Percentiles rank a stretch among this genome's conserved stretches.
Evolutionary conservation across 2,888 invertebrate genomes (phyloP).

Genomic region (Phragmatobia fuliginosa): DNA sequence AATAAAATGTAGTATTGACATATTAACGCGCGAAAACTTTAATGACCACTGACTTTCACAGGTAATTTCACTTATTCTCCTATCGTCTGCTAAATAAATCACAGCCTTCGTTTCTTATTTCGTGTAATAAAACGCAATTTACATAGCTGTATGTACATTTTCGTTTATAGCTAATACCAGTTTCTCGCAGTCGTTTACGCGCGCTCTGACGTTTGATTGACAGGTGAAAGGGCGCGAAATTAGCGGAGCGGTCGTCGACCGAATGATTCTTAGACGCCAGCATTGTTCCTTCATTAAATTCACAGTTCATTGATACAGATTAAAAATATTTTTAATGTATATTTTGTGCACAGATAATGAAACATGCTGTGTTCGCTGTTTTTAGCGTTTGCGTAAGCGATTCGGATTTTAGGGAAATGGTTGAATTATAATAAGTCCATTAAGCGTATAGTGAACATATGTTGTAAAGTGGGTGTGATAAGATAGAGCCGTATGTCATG

Average conservation of each 20-base stretch:
- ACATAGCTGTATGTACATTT: constrained; percentile 52
- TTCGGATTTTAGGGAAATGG: constrained; percentile 78
- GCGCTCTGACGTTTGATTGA: constrained; percentile 79
- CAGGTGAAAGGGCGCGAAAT: constrained; percentile 84
- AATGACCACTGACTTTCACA: constrained; percentile 63
- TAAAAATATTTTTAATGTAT: constrained; percentile 29
- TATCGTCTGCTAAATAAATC: constrained; percentile 65
- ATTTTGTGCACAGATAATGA: constrained; percentile 42
- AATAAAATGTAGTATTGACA: constrained; percentile 68
- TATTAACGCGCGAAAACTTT: constrained; percentile 73
- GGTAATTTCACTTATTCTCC: constrained; percentile 59
- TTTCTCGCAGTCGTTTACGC: constrained; percentile 69
- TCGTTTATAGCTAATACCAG: constrained; percentile 53
- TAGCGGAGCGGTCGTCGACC: constrained; percentile 65
- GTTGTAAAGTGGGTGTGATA: constrained; percentile 82
- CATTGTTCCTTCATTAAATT: constrained; percentile 61
- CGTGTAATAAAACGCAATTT: constrained; percentile 55
- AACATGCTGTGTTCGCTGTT: constrained; percentile 70
- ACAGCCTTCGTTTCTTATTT: constrained; percentile 68
- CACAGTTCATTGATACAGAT: constrained; percentile 51
- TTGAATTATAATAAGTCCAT: constrained; percentile 80
- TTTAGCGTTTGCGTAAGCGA: constrained; percentile 63
- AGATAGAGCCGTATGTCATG: constrained; percentile 86
- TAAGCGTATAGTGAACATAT: constrained; percentile 79
- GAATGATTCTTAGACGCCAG: constrained; percentile 46